Conservation (phyloP, 1,140 invertebrate genomes). For the Maniola jurtina region DNA sequence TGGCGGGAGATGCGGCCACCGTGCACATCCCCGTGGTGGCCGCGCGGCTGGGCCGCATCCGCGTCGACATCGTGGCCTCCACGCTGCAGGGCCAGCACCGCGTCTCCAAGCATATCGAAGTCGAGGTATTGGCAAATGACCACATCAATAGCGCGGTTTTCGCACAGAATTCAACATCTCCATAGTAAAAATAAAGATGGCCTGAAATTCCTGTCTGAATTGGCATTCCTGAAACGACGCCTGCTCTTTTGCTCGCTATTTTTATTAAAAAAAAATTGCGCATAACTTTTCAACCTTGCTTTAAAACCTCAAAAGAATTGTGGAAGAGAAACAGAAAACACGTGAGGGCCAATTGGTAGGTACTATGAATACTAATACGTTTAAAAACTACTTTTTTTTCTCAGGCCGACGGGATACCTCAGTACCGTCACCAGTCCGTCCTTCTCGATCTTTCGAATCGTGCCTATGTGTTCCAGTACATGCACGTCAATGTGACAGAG, state of each 20-base stretch:
- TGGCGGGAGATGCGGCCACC: conserved; percentile 86
- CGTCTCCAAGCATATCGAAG: conserved; percentile 84
- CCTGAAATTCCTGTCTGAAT: too few species aligned
- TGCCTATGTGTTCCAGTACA: conserved; percentile 94
- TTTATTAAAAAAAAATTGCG: too few species aligned
- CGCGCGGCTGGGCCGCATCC: conserved; percentile 87
- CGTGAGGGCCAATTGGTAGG: neutral
- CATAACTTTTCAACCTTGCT: too few species aligned
- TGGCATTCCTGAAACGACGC: too few species aligned
- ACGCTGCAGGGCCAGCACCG: conserved; percentile 91
- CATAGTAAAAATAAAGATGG: too few species aligned
- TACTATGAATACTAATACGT: neutral
- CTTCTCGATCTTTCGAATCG: conserved; percentile 94
- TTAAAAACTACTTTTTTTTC: conserved; percentile 34
- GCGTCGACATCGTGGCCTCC: conserved; percentile 90
- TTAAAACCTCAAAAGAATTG: too few species aligned
- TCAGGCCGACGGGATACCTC: conserved; percentile 94
- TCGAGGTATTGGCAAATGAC: conserved; percentile 79
- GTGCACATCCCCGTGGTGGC: conserved; percentile 96
- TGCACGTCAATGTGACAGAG: conserved; percentile 96
- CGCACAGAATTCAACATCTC: too few species aligned
- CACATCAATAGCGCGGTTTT: too few species aligned
- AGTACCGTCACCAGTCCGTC: conserved; percentile 94
- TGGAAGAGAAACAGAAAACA: too few species aligned
- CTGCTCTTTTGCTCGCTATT: too few species aligned